phyloP scores from a whole-genome alignment of 2,113 vertebrate species.

The Fulica atra region DNA sequence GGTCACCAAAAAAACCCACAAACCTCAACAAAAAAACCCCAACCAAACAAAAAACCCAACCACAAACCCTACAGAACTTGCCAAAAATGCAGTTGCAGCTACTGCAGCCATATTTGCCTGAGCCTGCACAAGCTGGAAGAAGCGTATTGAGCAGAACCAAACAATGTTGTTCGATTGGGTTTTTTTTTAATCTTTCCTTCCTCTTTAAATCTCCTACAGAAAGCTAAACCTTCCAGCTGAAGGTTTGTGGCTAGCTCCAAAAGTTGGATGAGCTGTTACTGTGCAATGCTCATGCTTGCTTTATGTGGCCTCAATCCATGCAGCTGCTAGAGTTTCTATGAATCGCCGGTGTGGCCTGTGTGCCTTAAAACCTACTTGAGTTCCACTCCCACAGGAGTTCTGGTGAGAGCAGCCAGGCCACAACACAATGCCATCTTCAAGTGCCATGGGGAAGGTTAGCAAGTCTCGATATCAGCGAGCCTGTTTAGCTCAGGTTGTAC shows the following conservation, averaged over 20 bases:
- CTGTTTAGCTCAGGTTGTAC: background rate
- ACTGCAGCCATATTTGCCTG: background rate
- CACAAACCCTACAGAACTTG: background rate
- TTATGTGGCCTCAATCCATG: rapidly evolving
- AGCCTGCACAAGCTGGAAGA: background rate
- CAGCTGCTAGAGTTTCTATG: background rate
- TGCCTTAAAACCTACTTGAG: background rate
- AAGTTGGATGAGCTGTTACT: background rate
- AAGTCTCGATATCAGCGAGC: background rate
- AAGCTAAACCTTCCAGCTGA: background rate
- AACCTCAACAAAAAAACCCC: no score
- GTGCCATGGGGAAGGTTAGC: background rate
- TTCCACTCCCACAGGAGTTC: background rate
- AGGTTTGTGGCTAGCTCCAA: background rate
- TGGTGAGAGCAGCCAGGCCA: background rate
- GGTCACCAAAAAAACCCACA: no score
- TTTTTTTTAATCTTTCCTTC: no score
- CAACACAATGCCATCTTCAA: rapidly evolving
- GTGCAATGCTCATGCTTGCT: background rate
- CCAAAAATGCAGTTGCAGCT: background rate
- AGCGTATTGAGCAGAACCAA: background rate
- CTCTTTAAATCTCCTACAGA: background rate
- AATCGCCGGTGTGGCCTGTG: rapidly evolving
- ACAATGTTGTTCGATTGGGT: background rate
- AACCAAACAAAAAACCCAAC: no score